Evolutionary conservation across 2,113 vertebrate genomes (phyloP).

Genomic region (Dasyornis broadbenti): DNA sequence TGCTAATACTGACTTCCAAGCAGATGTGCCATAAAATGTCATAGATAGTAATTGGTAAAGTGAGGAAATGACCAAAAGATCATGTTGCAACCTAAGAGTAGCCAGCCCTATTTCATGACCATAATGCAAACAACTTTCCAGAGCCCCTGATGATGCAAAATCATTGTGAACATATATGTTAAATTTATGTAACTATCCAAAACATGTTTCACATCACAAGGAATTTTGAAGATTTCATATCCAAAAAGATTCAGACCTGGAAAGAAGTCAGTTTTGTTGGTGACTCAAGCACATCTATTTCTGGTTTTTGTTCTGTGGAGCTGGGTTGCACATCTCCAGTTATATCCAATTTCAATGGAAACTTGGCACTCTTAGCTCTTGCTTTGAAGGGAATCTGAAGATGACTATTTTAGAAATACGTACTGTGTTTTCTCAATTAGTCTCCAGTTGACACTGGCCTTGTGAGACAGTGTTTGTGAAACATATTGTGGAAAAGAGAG

Average conservation of each 20-base stretch:
- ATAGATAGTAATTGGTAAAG: neutral
- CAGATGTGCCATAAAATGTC: neutral
- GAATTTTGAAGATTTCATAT: neutral
- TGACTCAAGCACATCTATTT: conserved; percentile 20
- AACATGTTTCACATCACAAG: neutral
- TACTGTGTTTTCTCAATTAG: conserved; percentile 4
- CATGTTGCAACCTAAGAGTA: neutral
- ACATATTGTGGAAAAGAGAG: neutral
- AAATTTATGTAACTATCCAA: neutral
- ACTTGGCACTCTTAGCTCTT: conserved; percentile 1
- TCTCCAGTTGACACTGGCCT: neutral
- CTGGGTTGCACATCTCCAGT: neutral
- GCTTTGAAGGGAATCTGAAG: neutral
- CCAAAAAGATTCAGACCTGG: neutral
- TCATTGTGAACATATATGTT: accelerated
- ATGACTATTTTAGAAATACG: neutral
- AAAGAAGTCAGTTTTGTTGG: neutral
- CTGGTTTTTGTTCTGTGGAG: neutral
- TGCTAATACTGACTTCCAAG: neutral
- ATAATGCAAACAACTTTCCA: neutral
- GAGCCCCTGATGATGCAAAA: neutral
- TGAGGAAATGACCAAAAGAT: neutral
- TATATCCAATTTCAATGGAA: neutral
- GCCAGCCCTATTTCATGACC: neutral
- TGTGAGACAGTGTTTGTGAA: neutral